Evolutionary conservation across 2,113 vertebrate species (phyloP).

Genomic region (Trinectes maculatus): DNA sequence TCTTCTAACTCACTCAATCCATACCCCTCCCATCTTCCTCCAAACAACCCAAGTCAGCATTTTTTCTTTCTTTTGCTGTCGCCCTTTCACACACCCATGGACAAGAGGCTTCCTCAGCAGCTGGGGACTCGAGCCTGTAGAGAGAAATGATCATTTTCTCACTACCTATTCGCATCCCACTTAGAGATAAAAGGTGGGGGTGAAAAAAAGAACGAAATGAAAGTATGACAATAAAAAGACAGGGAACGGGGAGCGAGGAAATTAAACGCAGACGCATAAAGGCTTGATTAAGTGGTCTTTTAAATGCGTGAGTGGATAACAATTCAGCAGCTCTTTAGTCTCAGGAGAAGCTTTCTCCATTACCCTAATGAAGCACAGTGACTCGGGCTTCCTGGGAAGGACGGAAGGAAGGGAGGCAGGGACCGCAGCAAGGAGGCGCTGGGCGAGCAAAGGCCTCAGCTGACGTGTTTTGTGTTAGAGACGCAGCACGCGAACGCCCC

Average conservation of each 20-base stretch:
- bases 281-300: conserved; percentile 74
- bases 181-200: conserved; percentile 9
- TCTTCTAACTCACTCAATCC: conserved; percentile 67
- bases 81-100: conserved; percentile 59
- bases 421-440: conserved; percentile 39
- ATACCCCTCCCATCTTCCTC: conserved; percentile 29
- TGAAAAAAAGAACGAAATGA: conserved; percentile 16
- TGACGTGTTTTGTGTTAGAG: conserved; percentile 5
- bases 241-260: conserved; percentile 39
- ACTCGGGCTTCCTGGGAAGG: conserved; percentile 57
- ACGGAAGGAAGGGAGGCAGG: conserved; percentile 45
- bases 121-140: conserved; percentile 19
- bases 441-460: conserved; percentile 5
- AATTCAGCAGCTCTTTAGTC: conserved; percentile 75
- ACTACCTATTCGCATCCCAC: conserved; percentile 53
- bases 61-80: conserved; percentile 59
- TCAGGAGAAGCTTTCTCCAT: conserved; percentile 77
- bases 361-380: conserved; percentile 78
- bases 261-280: conserved; percentile 58
- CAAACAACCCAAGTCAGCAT: conserved; percentile 76
- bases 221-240: conserved; percentile 44
- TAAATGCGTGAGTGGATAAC: conserved; percentile 68
- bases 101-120: conserved; percentile 37
- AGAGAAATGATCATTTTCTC: conserved; percentile 42
- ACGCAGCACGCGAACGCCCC: conserved; percentile 40